Evolutionary conservation across 2,888 invertebrate genomes (phyloP), one percentile per base, ranked within the genome.

Genomic region (Lasioglossum villosulum): DNA sequence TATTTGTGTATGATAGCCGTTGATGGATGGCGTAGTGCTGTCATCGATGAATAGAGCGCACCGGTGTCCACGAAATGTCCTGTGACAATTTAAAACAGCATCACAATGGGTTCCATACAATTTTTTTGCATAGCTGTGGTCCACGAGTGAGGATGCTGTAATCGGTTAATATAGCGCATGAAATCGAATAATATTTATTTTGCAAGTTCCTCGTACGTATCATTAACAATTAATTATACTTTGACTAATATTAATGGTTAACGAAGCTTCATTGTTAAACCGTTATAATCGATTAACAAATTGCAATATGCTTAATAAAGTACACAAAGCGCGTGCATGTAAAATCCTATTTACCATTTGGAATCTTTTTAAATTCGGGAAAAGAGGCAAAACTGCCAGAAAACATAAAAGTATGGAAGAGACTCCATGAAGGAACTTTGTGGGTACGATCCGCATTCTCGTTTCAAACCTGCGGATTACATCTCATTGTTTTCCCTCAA

Each of bases 391-490:
- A 68, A 68, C 34, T 68, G 4, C 1, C 19, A 23, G 5, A n/a
- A 37, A 68, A 37, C 23, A 27, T 27, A 42, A 42, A 63, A 23
- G 12, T 19, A 12, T 30, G 10, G 59, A 68, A 68, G 39, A 37
- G 68, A 68, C 23, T 37, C 6, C 30, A 39, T 6, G 27, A 39
- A 16, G 27, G 56, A 59, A 59, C 27, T 42, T 75, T 27, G 39
- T 59, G 37, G 12, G 27, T 75, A 37, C 27, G 30, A 27, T 14
- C 5, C 10, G 39, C 27, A n/a, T 39, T 42, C 10, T 10, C 30
- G 12, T 75, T 75, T 30, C 42, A 75, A 63, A 42, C 16, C 12
- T 59, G 12, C 42, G 63, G 59, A 75, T 75, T 75, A 75, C 27
- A 39, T 39, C 59, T 42, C 59, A n/a, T 52, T n/a, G 56, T 75